Base-by-base conservation (phyloP, 92 coral and sea anemone genomes). In the Nematostella vectensis region DNA sequence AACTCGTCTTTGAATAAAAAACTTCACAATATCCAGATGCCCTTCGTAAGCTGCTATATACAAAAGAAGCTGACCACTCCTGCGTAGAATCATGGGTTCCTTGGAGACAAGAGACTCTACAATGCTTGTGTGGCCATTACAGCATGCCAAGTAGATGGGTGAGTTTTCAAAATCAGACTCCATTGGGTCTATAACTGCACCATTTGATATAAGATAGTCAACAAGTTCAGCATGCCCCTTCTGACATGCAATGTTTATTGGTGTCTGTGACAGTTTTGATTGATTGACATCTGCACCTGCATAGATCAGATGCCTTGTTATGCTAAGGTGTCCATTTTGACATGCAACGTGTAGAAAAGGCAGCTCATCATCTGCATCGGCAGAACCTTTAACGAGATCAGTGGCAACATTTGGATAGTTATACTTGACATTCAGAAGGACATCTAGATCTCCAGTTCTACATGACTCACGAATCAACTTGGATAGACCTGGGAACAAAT, bases 81-180 rank as follows among this genome's bases (percentile, higher is more conserved):
- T 59, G 16, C 59, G 58, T 10, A 93, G 47, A 3, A 73, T 57
- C 22, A 24, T 70, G 2, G 99, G 96, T 16, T 69, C 65, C 59
- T 81, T 76, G 22, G 77, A 72, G 19, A 93, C 39, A 24, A 93
- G 65, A 36, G 68, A 66, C 24, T 71, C 87, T 31, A 87, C 65
- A 23, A 87, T 30, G 6, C 78, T 77, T 42, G 55, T 48, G 29
- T 87, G 86, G 0, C 99, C 96, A 27, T 67, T 59, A 6, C 36
- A 58, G 31, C 96, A 93, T 11, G 99, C 99, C 19, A 67, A 57
- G 50, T 88, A 62, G 42, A 93, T 62, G 1, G 99, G 89, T 45
- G 95, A 75, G 13, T 69, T 71, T 17, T 71, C 68, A 13, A 62
- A 43, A n/a, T 55, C 53, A 21, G 45, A 47, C 1, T 42, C 55